Percentiles rank a stretch among this genome's conserved stretches.
These are phyloP conservation scores for Carollia perspicillata DNA, from an alignment of 2,113 vertebrate species.

Conservation along the genomic window DNA sequence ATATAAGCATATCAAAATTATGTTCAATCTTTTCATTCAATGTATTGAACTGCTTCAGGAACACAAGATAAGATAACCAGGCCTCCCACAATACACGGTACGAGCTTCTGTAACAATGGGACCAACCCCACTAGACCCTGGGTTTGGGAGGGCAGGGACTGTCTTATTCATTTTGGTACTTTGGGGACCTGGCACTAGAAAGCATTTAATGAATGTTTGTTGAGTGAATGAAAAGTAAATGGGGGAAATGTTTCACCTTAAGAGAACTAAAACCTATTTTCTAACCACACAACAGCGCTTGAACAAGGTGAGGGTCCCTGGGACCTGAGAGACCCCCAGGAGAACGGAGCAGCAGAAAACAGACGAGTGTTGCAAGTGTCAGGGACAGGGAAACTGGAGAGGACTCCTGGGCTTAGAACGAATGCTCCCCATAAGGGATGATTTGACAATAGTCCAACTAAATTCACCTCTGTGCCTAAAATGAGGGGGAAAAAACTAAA, in stretches of 20 bases:
- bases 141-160: neutral
- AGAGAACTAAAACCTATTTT: constrained; percentile 57
- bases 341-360: neutral
- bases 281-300: constrained; percentile 29
- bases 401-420: neutral
- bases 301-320: constrained; percentile 45
- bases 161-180: neutral
- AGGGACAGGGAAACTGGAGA: neutral
- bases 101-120: neutral
- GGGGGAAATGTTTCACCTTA: constrained; percentile 30
- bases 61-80: neutral
- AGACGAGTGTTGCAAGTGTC: neutral
- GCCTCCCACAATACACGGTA: neutral
- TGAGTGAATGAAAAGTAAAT: constrained; percentile 47
- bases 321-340: constrained; percentile 46
- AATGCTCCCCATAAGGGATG: neutral
- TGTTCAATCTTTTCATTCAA: neutral
- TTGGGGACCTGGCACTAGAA: neutral
- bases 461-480: constrained; percentile 28
- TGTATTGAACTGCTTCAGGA: neutral
- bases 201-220: constrained; percentile 16
- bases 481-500: constrained; percentile 26
- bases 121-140: neutral
- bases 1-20: neutral
- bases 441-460: constrained; percentile 28